Percentiles rank a stretch among this genome's conserved stretches.
Evolutionary conservation across 2,888 invertebrate species (phyloP).

Genomic region (Trisateles emortualis): DNA sequence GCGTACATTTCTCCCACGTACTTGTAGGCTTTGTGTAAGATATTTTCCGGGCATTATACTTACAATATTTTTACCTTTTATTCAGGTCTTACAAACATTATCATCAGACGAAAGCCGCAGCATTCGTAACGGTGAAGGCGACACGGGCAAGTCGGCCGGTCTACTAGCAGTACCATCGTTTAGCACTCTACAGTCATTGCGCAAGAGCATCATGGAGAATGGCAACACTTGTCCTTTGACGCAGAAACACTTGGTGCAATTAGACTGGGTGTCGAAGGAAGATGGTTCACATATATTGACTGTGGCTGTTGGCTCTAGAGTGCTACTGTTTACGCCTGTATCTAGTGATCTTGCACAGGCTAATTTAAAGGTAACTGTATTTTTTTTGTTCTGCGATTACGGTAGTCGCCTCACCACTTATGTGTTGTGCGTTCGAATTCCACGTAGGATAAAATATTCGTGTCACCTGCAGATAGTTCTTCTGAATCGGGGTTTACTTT

Average conservation of each 20-base stretch:
- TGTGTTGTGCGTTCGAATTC: no score
- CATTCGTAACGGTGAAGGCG: conserved; percentile 85
- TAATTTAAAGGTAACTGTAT: conserved; percentile 93
- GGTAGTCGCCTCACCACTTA: no score
- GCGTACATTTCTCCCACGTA: no score
- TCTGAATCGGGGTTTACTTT: no score
- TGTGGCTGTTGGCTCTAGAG: conserved; percentile 97
- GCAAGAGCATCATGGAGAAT: conserved; percentile 96
- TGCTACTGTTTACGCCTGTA: conserved; percentile 96
- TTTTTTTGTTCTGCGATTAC: no score
- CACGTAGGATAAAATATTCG: no score
- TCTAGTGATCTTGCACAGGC: conserved; percentile 98
- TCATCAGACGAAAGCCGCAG: conserved; percentile 91
- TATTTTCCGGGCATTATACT: no score
- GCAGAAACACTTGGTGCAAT: conserved; percentile 96
- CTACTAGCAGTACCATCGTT: conserved; percentile 96
- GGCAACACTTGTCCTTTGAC: conserved; percentile 96
- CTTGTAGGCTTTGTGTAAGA: no score
- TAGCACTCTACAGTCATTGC: conserved; percentile 94
- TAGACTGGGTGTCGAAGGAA: conserved; percentile 99
- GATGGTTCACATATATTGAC: conserved; percentile 99
- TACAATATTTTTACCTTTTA: conserved; percentile 1
- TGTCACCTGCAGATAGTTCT: no score
- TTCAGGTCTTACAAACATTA: conserved; percentile 91
- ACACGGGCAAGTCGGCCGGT: conserved; percentile 85